phyloP scores from a whole-genome alignment of 2,797 vertebrate genomes.

The Clarias pachynema region DNA sequence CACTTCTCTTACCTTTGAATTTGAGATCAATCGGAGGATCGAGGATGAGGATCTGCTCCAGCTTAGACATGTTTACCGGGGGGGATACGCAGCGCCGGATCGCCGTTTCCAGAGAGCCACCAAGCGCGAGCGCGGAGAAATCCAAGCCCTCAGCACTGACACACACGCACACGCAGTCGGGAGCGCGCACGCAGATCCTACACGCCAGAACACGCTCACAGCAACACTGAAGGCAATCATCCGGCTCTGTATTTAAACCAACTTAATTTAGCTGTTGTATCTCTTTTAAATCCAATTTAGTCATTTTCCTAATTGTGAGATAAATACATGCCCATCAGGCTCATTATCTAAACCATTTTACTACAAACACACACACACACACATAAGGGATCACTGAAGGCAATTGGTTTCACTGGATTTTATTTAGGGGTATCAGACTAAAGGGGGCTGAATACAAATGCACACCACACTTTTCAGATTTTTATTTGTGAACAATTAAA shows the following conservation, averaged over 20 bases:
- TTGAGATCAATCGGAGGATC: conserved; percentile 92
- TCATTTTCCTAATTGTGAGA: neutral
- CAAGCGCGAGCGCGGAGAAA: conserved; percentile 55
- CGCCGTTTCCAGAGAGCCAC: conserved; percentile 62
- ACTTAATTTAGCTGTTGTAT: conserved; percentile 3
- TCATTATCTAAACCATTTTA: neutral
- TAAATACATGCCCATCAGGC: neutral
- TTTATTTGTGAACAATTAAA: too few species aligned
- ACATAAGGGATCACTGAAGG: too few species aligned
- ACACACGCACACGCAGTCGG: conserved; percentile 2
- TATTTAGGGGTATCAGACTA: too few species aligned
- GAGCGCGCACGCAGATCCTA: conserved; percentile 18
- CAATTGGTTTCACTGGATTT: too few species aligned
- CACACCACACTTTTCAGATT: too few species aligned
- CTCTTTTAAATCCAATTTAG: neutral
- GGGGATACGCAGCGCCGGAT: conserved; percentile 60
- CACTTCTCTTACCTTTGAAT: conserved; percentile 87
- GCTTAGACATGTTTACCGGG: conserved; percentile 83
- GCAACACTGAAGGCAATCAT: neutral
- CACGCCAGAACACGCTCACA: neutral
- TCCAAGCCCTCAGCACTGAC: conserved; percentile 43
- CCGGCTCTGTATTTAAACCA: conserved; percentile 4
- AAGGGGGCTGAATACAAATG: too few species aligned
- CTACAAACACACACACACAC: too few species aligned
- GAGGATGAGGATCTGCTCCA: conserved; percentile 87